These are phyloP conservation scores for Lepidurus couesii DNA, from an alignment of 1,140 invertebrate species.

Conservation along the genomic window DNA sequence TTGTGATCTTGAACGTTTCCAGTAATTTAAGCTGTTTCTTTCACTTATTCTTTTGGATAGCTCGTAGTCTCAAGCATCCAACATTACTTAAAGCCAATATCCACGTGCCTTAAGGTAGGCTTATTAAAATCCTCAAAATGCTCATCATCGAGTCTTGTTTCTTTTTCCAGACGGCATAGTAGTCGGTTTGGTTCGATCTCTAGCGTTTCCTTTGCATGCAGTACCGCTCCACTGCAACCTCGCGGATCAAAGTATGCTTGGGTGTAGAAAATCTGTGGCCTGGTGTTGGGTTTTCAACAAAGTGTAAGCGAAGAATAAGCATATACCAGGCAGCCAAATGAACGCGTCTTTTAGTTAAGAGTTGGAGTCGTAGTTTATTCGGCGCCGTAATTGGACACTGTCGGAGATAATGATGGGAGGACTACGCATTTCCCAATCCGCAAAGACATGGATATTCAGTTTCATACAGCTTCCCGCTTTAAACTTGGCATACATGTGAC, in stretches of 20 bases:
- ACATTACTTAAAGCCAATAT: no score
- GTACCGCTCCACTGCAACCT: not conserved
- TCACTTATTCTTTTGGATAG: no score
- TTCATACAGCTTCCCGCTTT: not conserved
- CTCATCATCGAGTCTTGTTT: no score
- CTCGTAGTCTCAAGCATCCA: no score
- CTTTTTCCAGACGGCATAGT: no score
- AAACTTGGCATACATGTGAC: not conserved
- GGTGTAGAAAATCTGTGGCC: not conserved
- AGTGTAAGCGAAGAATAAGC: constrained; percentile 8
- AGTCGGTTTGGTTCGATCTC: not conserved
- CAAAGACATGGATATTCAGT: not conserved
- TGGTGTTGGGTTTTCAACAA: constrained; percentile 6
- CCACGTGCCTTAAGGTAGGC: no score
- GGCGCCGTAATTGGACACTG: constrained; percentile 12
- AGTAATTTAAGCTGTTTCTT: no score
- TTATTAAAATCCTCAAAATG: no score
- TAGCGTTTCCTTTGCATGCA: not conserved
- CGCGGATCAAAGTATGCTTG: not conserved
- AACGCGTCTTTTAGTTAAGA: not conserved
- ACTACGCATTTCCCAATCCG: not conserved
- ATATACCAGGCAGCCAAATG: not conserved
- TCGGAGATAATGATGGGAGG: not conserved
- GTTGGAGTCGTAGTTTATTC: constrained; percentile 3
- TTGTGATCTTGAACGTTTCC: no score